A percentile compares a stretch with the other conserved stretches of the same genome.
phyloP scores from a whole-genome alignment of 2,797 vertebrate genomes.

The Acanthurus lineatus region DNA sequence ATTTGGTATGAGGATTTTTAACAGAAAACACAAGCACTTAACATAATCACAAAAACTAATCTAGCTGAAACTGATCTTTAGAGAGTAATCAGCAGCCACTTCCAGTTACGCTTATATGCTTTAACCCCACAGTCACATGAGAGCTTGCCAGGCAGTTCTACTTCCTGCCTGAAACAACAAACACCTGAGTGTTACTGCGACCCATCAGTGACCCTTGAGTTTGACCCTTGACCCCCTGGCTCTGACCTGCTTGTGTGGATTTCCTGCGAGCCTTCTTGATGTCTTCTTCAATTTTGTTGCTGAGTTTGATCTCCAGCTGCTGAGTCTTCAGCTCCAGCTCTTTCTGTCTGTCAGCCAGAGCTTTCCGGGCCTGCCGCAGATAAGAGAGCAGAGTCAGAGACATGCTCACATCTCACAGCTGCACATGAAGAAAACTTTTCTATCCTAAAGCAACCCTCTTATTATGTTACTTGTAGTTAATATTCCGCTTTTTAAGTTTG shows the following conservation, averaged over 20 bases:
- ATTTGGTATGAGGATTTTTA: too few species aligned
- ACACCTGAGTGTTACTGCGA: constrained; percentile 24
- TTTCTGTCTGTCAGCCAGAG: constrained; percentile 94
- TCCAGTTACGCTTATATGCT: background rate
- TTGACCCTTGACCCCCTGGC: constrained; percentile 45
- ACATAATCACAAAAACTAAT: too few species aligned
- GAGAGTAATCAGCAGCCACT: too few species aligned
- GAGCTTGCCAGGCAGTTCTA: background rate
- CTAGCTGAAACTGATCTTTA: too few species aligned
- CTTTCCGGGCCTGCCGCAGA: constrained; percentile 90
- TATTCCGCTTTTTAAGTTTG: background rate
- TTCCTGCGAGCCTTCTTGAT: constrained; percentile 98
- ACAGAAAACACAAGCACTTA: too few species aligned
- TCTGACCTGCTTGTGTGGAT: constrained; percentile 98
- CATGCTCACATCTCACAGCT: constrained; percentile 2
- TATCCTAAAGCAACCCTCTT: background rate
- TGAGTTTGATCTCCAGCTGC: constrained; percentile 96
- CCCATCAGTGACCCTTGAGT: background rate
- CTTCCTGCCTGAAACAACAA: constrained; percentile 34
- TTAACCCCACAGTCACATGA: background rate
- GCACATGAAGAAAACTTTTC: background rate
- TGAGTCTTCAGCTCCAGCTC: constrained; percentile 97
- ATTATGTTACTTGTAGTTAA: background rate
- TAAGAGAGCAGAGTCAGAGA: background rate
- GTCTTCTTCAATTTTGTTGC: constrained; percentile 96